Base-by-base conservation (phyloP, 2,797 vertebrate genomes). In the Nyctalus aviator region DNA sequence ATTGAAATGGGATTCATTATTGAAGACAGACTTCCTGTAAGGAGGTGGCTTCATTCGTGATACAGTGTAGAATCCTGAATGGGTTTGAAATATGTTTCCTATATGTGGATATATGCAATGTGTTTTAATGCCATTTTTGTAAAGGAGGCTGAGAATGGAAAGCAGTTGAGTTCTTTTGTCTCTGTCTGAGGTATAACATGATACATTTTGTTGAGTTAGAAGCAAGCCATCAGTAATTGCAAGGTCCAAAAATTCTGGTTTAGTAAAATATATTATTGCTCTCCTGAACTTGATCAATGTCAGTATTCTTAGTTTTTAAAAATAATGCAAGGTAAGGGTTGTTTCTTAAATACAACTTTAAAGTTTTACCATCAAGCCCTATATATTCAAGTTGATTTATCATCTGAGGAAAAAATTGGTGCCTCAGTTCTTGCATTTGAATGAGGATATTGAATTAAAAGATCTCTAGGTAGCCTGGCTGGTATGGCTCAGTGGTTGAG, bases 191-290 rank as follows among this genome's bases (percentile, higher is more conserved):
- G 25, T 73, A 20, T 44, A 79, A 57, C 32, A 3, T 57, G 23
- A 30, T 93, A 1, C 8, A 32, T 86, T 92, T 87, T 55, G 71
- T 84, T 88, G 82, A 77, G 50, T 84, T 69, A 73, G 37, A 94
- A 93, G 66, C 46, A 94, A 93, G 66, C 46, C 73, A 23, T 71
- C 64, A 32, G 30, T 64, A 68, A 77, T 35, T 66, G 37, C 76
- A 69, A 50, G 12, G 23, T 72, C 88, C 23, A 82, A 64, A 87
- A 90, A 87, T 94, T 92, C 27, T 95, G 32, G 8, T 62, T 93
- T 71, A 75, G 41, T 71, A 53, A 95, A 83, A 69, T 64, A 32
- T 13, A n/a, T 30, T 77, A 32, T 55, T 87, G 23, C n/a, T 82
- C 50, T 91, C 0, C 10, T 44, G 27, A 96, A 35, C n/a, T 86